Percentiles rank a stretch among this genome's conserved stretches.
phyloP scores from a whole-genome alignment of 2,113 vertebrate species.

The Tetrax tetrax region DNA sequence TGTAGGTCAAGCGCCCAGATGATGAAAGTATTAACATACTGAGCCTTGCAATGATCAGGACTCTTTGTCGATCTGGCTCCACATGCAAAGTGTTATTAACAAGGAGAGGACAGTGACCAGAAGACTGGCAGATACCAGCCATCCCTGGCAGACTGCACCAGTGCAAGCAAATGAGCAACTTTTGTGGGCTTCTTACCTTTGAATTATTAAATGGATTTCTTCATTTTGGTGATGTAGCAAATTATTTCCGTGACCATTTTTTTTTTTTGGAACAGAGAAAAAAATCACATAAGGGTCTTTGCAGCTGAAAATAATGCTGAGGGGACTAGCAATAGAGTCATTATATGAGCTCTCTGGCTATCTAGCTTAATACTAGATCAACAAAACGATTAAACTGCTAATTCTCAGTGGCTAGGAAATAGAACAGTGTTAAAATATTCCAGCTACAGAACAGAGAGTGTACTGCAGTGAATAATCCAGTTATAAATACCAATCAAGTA shows the following conservation, averaged over 20 bases:
- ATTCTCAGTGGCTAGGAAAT: background rate
- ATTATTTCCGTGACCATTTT: background rate
- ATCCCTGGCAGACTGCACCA: background rate
- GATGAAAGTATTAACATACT: background rate
- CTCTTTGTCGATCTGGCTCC: background rate
- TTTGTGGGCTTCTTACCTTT: background rate
- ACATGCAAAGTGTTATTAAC: background rate
- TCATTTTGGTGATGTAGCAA: background rate
- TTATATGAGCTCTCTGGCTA: background rate
- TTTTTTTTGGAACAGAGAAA: background rate
- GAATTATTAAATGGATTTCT: background rate
- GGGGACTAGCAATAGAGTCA: background rate
- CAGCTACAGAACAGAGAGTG: background rate
- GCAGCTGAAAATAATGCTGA: background rate
- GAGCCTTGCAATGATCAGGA: background rate
- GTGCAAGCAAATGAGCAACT: background rate
- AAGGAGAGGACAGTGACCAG: background rate
- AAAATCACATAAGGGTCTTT: background rate
- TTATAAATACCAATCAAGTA: background rate
- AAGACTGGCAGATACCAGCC: background rate
- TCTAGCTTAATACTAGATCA: background rate
- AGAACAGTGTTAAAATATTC: background rate
- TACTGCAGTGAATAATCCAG: background rate
- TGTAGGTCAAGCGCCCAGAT: background rate
- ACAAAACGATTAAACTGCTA: background rate